Base-by-base conservation (phyloP, 2,113 vertebrate species). In the Xiphorhynchus elegans region DNA sequence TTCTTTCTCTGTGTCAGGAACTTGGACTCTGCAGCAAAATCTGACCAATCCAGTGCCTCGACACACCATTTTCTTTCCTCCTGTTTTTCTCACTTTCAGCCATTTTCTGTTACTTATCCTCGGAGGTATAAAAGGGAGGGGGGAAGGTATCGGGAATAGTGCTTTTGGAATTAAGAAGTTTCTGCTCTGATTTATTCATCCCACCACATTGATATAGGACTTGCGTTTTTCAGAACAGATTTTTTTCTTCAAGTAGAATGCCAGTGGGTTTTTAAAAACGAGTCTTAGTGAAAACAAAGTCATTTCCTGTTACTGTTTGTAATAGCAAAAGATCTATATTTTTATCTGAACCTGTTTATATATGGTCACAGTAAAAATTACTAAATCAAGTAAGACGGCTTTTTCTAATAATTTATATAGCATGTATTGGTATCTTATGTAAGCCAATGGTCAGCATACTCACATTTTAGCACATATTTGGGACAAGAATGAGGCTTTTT, bases 21-120 rank as follows among this genome's bases (percentile, higher is more conserved):
- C 49, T 66, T 12, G 33, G 62, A 67, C 76, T 85, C 95, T 96
- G 96, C 96, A 96, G 90, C 96, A 97, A 97, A 97, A 97, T 94
- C 88, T 24, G 90, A 60, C 96, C 96, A 97, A 97, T 97, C 83
- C 6, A 70, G 8, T 33, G 62, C 46, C 69, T 64, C 53, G 21
- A 6, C 17, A 33, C 86, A 94, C 95, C 96, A 96, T 96, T 95
- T 96, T 94, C 76, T 86, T 37, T 49, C 55, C 25, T 63, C 49
- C 18, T 79, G 81, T 44, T 95, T 93, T 95, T 91, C 73, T 81
- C n/a, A 1, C 60, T 90, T 93, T 93, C 93, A 84, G 96, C 95
- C 96, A 97, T 97, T 96, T 97, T 97, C 92, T 97, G 17, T 63
- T 75, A 55, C 58, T 90, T 77, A 60, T n/a, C 20, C n/a, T 42